Percentiles rank a stretch among this genome's conserved stretches.
phyloP scores from a whole-genome alignment of 2,113 vertebrate genomes.

The Steatornis caripensis region DNA sequence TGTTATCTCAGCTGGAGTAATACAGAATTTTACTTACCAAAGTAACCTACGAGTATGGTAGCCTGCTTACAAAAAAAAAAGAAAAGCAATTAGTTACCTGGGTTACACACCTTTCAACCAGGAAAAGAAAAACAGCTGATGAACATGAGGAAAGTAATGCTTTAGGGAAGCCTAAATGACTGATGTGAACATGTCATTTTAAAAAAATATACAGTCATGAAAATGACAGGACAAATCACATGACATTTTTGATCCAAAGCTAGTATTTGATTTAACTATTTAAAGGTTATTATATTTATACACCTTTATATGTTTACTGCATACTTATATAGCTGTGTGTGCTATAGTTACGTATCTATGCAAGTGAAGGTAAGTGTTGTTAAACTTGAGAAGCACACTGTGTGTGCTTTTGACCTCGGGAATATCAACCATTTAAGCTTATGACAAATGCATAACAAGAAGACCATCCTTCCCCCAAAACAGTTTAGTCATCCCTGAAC shows the following conservation, averaged over 20 bases:
- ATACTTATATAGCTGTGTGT: neutral
- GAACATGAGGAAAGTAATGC: neutral
- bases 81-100: neutral
- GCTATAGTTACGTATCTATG: neutral
- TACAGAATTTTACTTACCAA: conserved; percentile 2
- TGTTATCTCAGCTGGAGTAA: conserved; percentile 46
- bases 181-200: fast-evolving
- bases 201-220: neutral
- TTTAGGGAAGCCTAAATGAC: neutral
- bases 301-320: neutral
- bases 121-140: neutral
- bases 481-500: neutral
- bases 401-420: neutral
- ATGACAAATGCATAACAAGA: neutral
- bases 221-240: neutral
- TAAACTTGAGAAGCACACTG: neutral
- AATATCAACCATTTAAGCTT: neutral
- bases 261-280: neutral
- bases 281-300: neutral
- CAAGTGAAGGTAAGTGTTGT: neutral
- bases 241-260: neutral
- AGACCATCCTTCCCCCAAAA: neutral
- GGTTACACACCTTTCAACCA: neutral
- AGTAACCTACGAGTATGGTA: neutral
- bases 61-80: neutral